Evolutionary conservation across 2,888 invertebrate species (phyloP), one percentile per base, ranked within the genome.

Genomic region (Plebejus melissa): DNA sequence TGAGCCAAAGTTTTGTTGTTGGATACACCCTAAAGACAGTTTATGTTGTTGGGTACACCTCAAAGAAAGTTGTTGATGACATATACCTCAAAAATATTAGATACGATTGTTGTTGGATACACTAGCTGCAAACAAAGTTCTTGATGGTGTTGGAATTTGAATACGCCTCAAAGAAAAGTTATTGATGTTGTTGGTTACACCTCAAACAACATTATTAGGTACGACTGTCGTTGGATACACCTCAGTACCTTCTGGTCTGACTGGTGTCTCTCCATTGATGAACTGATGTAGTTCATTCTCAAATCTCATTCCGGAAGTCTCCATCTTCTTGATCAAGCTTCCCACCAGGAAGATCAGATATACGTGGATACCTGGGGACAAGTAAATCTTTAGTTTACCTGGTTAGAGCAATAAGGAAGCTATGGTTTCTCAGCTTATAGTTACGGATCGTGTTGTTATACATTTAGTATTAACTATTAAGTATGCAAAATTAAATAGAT

Each of bases 251-350:
- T 85, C 88, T 0, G 83, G 75, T 79, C 85, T 32, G 32, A 22
- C 9, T 11, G 65, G 32, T 4, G 83, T 75, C 6, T 90, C 88
- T 0, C 87, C 88, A 1, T 84, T 85, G 2, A 90, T 85, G 4
- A 91, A 85, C 77, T 87, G 87, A 57, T 91, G 86, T 0, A 91
- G 81, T 70, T 88, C 90, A 76, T 91, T 91, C 74, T 88, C 90
- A 75, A 86, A 90, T 0, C 81, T 81, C 13, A 87, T 83, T 0
- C 83, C 84, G 1, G 84, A 82, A 0, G 80, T 80, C 50, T 86
- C 86, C 80, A 91, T 76, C 78, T 90, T 91, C 78, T 82, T 85
- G 1, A 92, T 74, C 1, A 91, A 80, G 81, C 90, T 91, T 74
- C 88, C 82, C 4, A 89, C 84, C 58, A 89, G 76, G 1, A 87